A percentile compares a stretch with the other conserved stretches of the same genome.
Evolutionary conservation across 30 jellyfish, hydroid and myxozoan genomes (phyloP).

Genomic region (Turritopsis rubra): DNA sequence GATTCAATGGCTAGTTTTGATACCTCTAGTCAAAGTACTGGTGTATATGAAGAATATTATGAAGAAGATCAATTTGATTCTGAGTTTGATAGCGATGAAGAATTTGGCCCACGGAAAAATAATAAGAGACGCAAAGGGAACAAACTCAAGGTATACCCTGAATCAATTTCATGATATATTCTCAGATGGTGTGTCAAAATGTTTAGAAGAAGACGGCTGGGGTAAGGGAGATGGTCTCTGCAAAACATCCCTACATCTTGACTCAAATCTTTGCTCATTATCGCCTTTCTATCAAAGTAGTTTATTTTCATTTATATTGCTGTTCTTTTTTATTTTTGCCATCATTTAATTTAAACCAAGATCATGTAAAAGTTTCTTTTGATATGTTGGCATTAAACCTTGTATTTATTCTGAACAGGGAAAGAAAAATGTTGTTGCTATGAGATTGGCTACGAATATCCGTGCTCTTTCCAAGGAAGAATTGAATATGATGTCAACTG

Average conservation of each 20-base stretch:
- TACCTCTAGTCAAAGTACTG: constrained; percentile 16
- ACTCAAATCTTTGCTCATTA: too few species aligned
- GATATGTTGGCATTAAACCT: neutral
- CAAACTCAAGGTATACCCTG: constrained; percentile 19
- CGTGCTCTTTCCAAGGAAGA: constrained; percentile 72
- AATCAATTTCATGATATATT: neutral
- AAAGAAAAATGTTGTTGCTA: constrained; percentile 77
- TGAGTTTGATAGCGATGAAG: constrained; percentile 75
- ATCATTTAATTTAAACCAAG: neutral
- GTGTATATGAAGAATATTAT: constrained; percentile 21
- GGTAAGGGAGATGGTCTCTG: too few species aligned
- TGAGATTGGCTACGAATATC: constrained; percentile 68
- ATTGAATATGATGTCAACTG: constrained; percentile 57
- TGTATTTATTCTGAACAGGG: constrained; percentile 37
- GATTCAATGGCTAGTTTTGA: constrained; percentile 10
- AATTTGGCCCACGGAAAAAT: constrained; percentile 57
- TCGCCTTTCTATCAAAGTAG: too few species aligned
- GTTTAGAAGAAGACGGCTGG: too few species aligned
- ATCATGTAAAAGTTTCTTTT: neutral
- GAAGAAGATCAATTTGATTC: constrained; percentile 38
- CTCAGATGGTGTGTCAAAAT: neutral
- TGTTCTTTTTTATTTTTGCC: neutral
- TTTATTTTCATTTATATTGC: too few species aligned
- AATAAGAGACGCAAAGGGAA: constrained; percentile 47
- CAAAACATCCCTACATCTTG: too few species aligned